Base-by-base conservation (phyloP, 2,888 invertebrate genomes). In the Campopleginae sp. region DNA sequence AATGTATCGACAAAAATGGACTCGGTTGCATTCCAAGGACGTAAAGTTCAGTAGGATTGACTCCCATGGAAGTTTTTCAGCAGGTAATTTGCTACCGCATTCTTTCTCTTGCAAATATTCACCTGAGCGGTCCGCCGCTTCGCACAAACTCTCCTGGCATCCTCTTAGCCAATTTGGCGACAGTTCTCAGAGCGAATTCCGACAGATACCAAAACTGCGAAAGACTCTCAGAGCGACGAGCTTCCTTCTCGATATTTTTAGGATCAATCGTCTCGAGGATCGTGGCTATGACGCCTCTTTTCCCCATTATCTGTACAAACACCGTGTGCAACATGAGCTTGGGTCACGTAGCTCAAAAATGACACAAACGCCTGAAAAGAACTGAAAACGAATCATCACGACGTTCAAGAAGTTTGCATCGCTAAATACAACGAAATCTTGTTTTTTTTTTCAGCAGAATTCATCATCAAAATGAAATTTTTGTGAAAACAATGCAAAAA, bases 121-220 rank as follows among this genome's bases (percentile, higher is more conserved):
- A 93, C 93, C 88, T 91, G 33, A 82, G 7, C 2, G 90, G 86
- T n/a, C 92, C 93, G 31, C 89, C 81, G 58, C 85, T 27, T 33
- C 88, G 85, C 2, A 92, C 63, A 81, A 94, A 94, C 76, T 92
- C 91, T 14, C 88, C 74, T 0, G 90, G 88, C 76, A 93, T 88
- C 86, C 88, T 89, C 6, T 90, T 88, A 5, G 88, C 90, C 51
- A 93, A 74, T 44, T 84, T 75, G 2, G 90, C 80, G 27, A 94
- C 80, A 7, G 91, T 89, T 77, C 89, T 84, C 61, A 92, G 80
- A 0, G 91, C 90, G 17, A 90, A 88, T 8, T 87, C 87, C 66
- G 90, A 90, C 23, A 94, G 84, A 63, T 90, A 86, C 87, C 89
- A 90, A 74, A 89, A 90, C 78, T 92, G 90, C 33, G 88, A 82